These are phyloP conservation scores for Toxotes lorentzi DNA, from an alignment of 2,797 vertebrate genomes.

Conservation along the genomic window DNA sequence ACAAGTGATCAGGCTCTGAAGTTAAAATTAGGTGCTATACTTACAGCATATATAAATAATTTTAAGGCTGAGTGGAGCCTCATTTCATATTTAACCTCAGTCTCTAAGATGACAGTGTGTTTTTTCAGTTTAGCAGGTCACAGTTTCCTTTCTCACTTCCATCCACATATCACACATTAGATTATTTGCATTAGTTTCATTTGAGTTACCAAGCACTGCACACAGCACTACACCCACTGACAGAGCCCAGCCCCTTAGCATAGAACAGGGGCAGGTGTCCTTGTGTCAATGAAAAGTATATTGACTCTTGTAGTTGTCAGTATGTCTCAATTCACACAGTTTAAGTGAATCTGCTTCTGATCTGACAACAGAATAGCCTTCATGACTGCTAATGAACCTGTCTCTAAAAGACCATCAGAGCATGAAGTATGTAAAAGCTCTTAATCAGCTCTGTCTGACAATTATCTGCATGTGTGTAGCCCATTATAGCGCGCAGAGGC, in stretches of 20 bases:
- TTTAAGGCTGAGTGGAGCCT: not conserved
- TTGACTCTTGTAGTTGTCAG: not conserved
- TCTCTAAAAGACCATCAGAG: constrained; percentile 46
- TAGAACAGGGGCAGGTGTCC: not conserved
- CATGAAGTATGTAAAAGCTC: constrained; percentile 48
- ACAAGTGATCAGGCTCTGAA: not conserved
- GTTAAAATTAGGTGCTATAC: not conserved
- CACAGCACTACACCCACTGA: not conserved
- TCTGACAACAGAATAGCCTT: constrained; percentile 33
- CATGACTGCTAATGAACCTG: constrained; percentile 49
- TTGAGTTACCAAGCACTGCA: not conserved
- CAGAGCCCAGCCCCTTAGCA: not conserved
- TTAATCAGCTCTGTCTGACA: constrained; percentile 59
- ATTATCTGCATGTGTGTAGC: constrained; percentile 23
- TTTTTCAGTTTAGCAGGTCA: not conserved
- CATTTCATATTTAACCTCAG: not conserved
- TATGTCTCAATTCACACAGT: constrained; percentile 12
- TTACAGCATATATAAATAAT: not conserved
- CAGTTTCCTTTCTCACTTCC: too few species aligned
- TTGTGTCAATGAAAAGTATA: too few species aligned
- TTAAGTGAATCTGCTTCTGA: constrained; percentile 11
- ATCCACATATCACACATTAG: not conserved
- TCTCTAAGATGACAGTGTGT: not conserved
- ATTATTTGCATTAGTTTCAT: not conserved
- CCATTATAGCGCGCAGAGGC: constrained; percentile 5